Conservation (phyloP, 2,113 vertebrate species). For the Tetrax tetrax region DNA sequence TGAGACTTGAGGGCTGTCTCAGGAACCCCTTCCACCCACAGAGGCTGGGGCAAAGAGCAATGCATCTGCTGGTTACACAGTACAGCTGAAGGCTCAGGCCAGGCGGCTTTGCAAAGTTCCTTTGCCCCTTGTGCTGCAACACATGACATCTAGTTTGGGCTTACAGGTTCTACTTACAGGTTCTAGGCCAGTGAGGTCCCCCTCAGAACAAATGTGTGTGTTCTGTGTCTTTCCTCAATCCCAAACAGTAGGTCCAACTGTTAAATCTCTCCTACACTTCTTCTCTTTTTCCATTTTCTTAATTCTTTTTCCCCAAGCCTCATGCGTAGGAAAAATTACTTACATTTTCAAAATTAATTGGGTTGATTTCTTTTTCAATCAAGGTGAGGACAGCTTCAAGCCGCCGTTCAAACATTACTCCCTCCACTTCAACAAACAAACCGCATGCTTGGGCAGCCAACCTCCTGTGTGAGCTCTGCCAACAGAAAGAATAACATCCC, state of each 20-base stretch:
- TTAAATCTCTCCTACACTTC: not conserved
- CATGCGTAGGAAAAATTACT: constrained; percentile 50
- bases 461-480: constrained; percentile 81
- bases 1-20: not conserved
- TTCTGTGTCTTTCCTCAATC: not conserved
- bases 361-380: constrained; percentile 85
- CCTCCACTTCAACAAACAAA: constrained; percentile 90
- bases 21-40: not conserved
- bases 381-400: constrained; percentile 82
- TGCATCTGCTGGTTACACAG: not conserved
- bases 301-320: not conserved
- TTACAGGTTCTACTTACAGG: not conserved
- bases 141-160: not conserved
- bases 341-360: constrained; percentile 85
- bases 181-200: not conserved
- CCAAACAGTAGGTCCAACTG: not conserved
- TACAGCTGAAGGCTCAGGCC: not conserved
- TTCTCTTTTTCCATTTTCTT: not conserved
- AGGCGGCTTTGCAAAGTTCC: not conserved
- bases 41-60: not conserved
- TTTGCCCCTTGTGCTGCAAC: not conserved
- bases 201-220: not conserved
- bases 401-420: constrained; percentile 81
- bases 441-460: constrained; percentile 89
- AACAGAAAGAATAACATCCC: not conserved